Percentiles rank a stretch among this genome's conserved stretches.
phyloP scores from a whole-genome alignment of 1,140 invertebrate species.

The Penaeus chinensis region DNA sequence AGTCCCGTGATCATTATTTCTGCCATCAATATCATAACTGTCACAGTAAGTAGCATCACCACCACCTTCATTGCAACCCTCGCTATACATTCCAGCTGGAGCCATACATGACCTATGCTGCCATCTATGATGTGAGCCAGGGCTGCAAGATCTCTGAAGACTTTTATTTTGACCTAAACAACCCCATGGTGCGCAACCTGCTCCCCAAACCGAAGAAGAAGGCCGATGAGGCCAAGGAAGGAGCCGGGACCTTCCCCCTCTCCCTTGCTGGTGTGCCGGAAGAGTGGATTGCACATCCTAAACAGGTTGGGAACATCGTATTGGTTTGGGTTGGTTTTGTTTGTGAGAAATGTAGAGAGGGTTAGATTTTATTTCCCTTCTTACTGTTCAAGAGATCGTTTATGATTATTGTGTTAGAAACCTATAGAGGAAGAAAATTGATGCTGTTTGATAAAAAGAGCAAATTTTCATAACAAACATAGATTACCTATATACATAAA shows the following conservation, averaged over 20 bases:
- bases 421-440: too few relatives aligned
- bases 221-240: conserved; percentile 72
- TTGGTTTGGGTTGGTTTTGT: too few relatives aligned
- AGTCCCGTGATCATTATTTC: too few relatives aligned
- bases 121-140: conserved; percentile 86
- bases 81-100: conserved; percentile 75
- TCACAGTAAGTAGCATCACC: neutral
- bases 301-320: conserved; percentile 68
- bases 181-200: conserved; percentile 74
- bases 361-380: neutral
- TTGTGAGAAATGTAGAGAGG: too few relatives aligned
- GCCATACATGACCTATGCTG: conserved; percentile 88
- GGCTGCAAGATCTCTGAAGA: conserved; percentile 91
- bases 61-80: neutral
- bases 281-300: conserved; percentile 77
- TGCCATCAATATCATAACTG: too few relatives aligned
- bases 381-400: neutral
- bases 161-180: conserved; percentile 92
- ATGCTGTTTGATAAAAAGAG: too few relatives aligned
- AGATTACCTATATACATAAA: too few relatives aligned
- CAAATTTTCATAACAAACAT: too few relatives aligned
- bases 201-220: conserved; percentile 68
- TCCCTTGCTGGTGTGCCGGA: conserved; percentile 73
- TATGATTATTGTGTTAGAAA: too few relatives aligned
- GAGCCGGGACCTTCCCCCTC: conserved; percentile 68